These are phyloP conservation scores for Plectrocnemia conspersa DNA, from an alignment of 1,140 invertebrate genomes.

Conservation along the genomic window DNA sequence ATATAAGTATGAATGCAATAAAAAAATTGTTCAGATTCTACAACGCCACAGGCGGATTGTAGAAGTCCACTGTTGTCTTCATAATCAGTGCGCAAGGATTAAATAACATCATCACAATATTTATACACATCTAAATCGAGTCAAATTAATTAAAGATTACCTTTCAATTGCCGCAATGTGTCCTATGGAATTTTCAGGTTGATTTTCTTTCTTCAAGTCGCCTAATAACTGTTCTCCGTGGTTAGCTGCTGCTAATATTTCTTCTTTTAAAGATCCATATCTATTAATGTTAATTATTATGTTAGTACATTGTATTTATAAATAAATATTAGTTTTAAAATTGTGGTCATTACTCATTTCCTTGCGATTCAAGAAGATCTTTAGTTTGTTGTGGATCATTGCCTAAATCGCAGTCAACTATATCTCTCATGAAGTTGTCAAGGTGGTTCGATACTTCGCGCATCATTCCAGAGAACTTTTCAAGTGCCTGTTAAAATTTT, in stretches of 20 bases:
- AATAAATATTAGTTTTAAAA: background rate
- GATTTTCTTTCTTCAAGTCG: constrained; percentile 56
- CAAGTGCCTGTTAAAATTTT: constrained; percentile 74
- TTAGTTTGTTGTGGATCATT: constrained; percentile 53
- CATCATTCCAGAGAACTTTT: constrained; percentile 88
- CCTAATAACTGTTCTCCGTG: constrained; percentile 80
- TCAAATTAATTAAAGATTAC: constrained; percentile 44
- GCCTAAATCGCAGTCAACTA: constrained; percentile 61
- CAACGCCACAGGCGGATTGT: constrained; percentile 15
- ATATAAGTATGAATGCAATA: constrained; percentile 10
- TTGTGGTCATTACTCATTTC: constrained; percentile 41
- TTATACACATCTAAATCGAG: background rate
- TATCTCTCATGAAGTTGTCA: constrained; percentile 77
- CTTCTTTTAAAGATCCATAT: constrained; percentile 59
- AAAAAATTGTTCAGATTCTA: constrained; percentile 19
- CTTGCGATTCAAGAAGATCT: constrained; percentile 52
- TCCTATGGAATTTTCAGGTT: constrained; percentile 67
- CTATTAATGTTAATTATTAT: constrained; percentile 37
- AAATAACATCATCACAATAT: constrained; percentile 28
- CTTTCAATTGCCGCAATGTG: constrained; percentile 91
- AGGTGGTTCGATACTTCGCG: constrained; percentile 80
- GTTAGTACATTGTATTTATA: constrained; percentile 9
- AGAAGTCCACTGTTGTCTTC: constrained; percentile 25
- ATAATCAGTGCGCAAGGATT: constrained; percentile 34
- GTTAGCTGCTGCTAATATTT: constrained; percentile 72